phyloP scores from a whole-genome alignment of 1,140 invertebrate species.

The Uloborus diversus region DNA sequence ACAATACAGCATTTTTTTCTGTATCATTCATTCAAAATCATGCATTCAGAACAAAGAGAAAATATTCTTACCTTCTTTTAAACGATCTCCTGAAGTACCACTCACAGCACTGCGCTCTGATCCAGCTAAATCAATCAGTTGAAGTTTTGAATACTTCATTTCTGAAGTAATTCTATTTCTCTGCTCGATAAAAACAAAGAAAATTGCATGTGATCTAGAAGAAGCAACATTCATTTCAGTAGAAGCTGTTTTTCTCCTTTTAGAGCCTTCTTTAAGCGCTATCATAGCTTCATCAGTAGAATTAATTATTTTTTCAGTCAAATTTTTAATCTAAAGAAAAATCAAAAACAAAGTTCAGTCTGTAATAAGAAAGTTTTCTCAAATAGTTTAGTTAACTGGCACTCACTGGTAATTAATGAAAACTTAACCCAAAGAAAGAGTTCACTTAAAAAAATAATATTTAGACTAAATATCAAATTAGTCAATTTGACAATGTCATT shows the following conservation, averaged over 20 bases:
- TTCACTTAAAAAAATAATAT: too few relatives aligned
- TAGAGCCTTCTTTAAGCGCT: slow-evolving; percentile 96
- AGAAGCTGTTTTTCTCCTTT: slow-evolving; percentile 97
- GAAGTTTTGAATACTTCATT: slow-evolving; percentile 88
- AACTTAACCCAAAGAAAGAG: too few relatives aligned
- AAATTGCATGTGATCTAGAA: slow-evolving; percentile 97
- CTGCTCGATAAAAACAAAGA: slow-evolving; percentile 83
- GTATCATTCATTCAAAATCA: too few relatives aligned
- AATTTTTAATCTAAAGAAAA: slow-evolving; percentile 86
- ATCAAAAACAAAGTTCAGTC: too few relatives aligned
- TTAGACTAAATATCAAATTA: too few relatives aligned
- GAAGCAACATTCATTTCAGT: slow-evolving; percentile 99
- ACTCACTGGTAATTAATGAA: too few relatives aligned
- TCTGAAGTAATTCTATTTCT: slow-evolving; percentile 85
- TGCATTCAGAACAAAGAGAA: too few relatives aligned
- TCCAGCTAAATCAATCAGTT: slow-evolving; percentile 98
- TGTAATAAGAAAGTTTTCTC: too few relatives aligned
- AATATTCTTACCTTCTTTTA: slow-evolving; percentile 95
- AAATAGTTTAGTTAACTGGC: too few relatives aligned
- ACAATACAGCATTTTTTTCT: too few relatives aligned
- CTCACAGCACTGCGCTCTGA: slow-evolving; percentile 99
- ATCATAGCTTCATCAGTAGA: slow-evolving; percentile 87
- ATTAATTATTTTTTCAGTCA: slow-evolving; percentile 85
- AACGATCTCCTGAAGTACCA: slow-evolving; percentile 96
- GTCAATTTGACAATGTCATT: too few relatives aligned